phyloP scores from a whole-genome alignment of 2,113 vertebrate species.

The Chionodraco myersi region DNA sequence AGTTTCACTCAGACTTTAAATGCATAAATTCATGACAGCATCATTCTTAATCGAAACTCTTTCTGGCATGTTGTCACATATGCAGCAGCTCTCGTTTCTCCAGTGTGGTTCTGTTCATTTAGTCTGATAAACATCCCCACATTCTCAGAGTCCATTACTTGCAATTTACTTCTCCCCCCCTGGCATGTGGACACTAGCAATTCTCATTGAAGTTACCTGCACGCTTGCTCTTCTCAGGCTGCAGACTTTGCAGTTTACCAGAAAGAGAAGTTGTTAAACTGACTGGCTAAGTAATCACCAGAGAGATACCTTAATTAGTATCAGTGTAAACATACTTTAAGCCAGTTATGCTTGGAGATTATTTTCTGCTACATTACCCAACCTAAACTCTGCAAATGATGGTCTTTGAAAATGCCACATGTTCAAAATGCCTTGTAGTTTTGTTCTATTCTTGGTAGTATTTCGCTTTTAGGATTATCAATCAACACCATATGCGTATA shows the following conservation, averaged over 20 bases:
- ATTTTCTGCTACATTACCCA: conserved; percentile 33
- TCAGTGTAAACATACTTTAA: conserved; percentile 68
- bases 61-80: conserved; percentile 66
- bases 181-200: conserved; percentile 64
- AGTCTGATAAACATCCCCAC: conserved; percentile 73
- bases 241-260: conserved; percentile 50
- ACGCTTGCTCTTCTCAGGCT: conserved; percentile 44
- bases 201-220: conserved; percentile 73
- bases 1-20: conserved; percentile 44
- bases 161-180: conserved; percentile 72
- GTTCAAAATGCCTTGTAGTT: not conserved
- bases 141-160: conserved; percentile 73
- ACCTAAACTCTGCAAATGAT: conserved; percentile 31
- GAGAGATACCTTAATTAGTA: conserved; percentile 70
- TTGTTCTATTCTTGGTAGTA: not conserved
- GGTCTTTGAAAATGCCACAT: conserved; percentile 14
- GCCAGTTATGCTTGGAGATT: conserved; percentile 54
- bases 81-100: conserved; percentile 41
- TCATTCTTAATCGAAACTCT: conserved; percentile 49
- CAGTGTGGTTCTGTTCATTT: conserved; percentile 66
- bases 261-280: conserved; percentile 59
- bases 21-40: conserved; percentile 61
- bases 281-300: conserved; percentile 63
- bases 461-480: conserved; percentile 41
- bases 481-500: conserved; percentile 36